Evolutionary conservation across 92 coral and sea anemone species (phyloP), one percentile per base, ranked within the genome.

Genomic region (Isaurus tuberculatus): DNA sequence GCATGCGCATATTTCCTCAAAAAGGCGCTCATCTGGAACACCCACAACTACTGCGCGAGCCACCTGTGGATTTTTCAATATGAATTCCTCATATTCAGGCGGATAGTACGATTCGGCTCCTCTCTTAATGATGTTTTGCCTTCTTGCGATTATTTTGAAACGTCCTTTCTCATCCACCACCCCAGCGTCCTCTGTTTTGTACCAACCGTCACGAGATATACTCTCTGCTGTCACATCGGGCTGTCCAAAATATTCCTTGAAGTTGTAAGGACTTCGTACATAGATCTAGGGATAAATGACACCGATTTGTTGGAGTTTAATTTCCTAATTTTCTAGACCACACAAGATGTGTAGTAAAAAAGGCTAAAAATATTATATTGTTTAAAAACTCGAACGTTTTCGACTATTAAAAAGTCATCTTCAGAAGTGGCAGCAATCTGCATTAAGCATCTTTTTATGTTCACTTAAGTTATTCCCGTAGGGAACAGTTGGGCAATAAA

Each of bases 11-110:
- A 70, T 13, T 22, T 70, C 75, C 53, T 70, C 75, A 23, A 70
- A 70, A 42, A 70, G 46, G 30, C 75, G 75, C 75, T 70, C 51
- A 19, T 70, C 51, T 34, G 75, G 75, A 8, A 70, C 75, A 20
- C 75, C 48, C 30, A 70, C 75, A 40, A 70, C 75, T 36, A 70
- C 33, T 40, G 15, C 30, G 31, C 75, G 30, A 20, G 75, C 55
- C 0, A 70, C 75, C 49, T 30, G 5, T 4, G 75, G 53, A 37
- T 70, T 15, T 20, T 36, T 30, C 20, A 14, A 20, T 3, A 37
- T 33, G 14, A 20, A 2, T 2, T 11, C 53, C 53, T 70, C 75
- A 37, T 20, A 36, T 6, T 36, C 30, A 20, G 51, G 6, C 29
- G 75, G 75, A 8, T 34, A 40, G 30, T 70, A 70, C 30, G 8